phyloP scores from a whole-genome alignment of 2,113 vertebrate species.

The Poeciliopsis prolifica region DNA sequence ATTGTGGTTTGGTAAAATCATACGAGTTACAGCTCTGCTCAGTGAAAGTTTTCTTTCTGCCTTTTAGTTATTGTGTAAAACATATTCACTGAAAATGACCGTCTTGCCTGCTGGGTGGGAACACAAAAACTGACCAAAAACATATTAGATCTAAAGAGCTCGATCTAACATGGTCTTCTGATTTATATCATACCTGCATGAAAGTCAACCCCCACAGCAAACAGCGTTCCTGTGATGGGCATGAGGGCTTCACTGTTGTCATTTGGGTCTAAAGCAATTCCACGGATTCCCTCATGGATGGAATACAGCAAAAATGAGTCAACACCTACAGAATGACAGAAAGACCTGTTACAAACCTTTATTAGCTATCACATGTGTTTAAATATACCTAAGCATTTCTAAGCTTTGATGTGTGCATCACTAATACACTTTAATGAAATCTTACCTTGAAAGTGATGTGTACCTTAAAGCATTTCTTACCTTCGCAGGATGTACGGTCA shows the following conservation, averaged over 20 bases:
- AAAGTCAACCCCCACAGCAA: slow-evolving; percentile 97
- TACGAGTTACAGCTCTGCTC: not conserved
- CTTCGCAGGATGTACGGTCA: slow-evolving; percentile 93
- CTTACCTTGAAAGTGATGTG: not conserved
- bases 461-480: slow-evolving; percentile 64
- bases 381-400: not conserved
- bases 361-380: not conserved
- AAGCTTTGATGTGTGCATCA: not conserved
- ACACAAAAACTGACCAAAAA: not conserved
- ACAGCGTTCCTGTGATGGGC: slow-evolving; percentile 93
- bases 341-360: not conserved
- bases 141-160: not conserved
- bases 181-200: slow-evolving; percentile 86
- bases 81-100: not conserved
- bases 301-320: slow-evolving; percentile 98
- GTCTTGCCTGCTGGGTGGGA: not conserved
- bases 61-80: not conserved
- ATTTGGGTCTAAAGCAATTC: slow-evolving; percentile 91
- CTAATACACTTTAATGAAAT: not conserved
- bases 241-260: slow-evolving; percentile 95
- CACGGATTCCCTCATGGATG: slow-evolving; percentile 94
- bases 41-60: not conserved
- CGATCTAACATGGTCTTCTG: no score
- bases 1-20: not conserved
- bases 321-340: slow-evolving; percentile 81